Conservation (phyloP, 2,888 invertebrate species). For the Baccha elongata region DNA sequence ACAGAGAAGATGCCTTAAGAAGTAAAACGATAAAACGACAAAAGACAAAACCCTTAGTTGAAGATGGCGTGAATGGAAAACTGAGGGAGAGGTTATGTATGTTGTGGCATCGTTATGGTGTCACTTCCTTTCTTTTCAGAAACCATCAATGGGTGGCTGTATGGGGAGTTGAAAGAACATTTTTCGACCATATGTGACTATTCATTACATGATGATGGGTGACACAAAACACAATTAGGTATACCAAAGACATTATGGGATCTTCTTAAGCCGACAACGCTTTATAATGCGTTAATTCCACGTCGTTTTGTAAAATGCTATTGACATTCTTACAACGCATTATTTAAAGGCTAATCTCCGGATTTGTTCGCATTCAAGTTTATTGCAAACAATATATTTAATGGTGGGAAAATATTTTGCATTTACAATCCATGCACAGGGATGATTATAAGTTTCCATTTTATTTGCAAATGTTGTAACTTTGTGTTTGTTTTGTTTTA, state of each 20-base stretch:
- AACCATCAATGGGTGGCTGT: slow-evolving; percentile 39
- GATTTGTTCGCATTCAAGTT: slow-evolving; percentile 46
- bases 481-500: too few species aligned
- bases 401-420: slow-evolving; percentile 31
- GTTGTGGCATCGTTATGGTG: slow-evolving; percentile 23
- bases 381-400: slow-evolving; percentile 27
- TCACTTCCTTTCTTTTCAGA: slow-evolving; percentile 14
- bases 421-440: not conserved
- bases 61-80: not conserved
- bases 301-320: slow-evolving; percentile 55
- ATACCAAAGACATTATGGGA: slow-evolving; percentile 63
- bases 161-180: slow-evolving; percentile 38
- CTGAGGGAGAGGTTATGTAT: slow-evolving; percentile 2
- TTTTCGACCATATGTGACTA: slow-evolving; percentile 68
- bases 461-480: too few species aligned
- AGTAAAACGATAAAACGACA: slow-evolving; percentile 41
- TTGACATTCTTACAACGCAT: slow-evolving; percentile 60
- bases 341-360: slow-evolving; percentile 59
- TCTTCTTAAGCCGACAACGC: slow-evolving; percentile 59
- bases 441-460: not conserved
- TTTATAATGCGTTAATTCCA: slow-evolving; percentile 65
- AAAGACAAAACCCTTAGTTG: slow-evolving; percentile 6
- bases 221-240: slow-evolving; percentile 68
- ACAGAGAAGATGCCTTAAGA: slow-evolving; percentile 44
- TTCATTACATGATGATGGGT: slow-evolving; percentile 70